Evolutionary conservation across 1,140 invertebrate species (phyloP).

Genomic region (Drosophila ananassae): DNA sequence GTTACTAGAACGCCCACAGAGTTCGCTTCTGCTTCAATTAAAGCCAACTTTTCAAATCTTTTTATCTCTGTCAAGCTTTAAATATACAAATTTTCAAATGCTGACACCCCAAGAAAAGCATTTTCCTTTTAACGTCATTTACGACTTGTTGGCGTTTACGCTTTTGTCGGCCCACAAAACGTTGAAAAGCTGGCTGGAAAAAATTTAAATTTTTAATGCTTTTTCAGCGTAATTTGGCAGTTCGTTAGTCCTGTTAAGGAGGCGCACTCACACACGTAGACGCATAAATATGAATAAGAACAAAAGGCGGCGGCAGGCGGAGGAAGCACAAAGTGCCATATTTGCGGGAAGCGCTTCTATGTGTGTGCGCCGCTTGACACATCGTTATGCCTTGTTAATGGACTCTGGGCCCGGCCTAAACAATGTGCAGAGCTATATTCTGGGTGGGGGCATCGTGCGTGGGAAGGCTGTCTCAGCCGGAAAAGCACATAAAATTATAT

Average conservation of each 20-base stretch:
- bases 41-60: neutral
- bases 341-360: conserved; percentile 49
- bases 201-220: conserved; percentile 82
- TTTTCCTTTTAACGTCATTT: conserved; percentile 59
- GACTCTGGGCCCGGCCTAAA: conserved; percentile 55
- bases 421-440: conserved; percentile 7
- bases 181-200: conserved; percentile 25
- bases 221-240: conserved; percentile 80
- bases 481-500: conserved; percentile 75
- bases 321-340: conserved; percentile 51
- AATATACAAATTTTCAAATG: neutral
- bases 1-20: conserved; percentile 10
- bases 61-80: neutral
- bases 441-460: conserved; percentile 2
- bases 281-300: conserved; percentile 75
- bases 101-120: conserved; percentile 17
- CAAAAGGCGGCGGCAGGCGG: conserved; percentile 18
- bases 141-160: conserved; percentile 66
- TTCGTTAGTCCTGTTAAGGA: conserved; percentile 77
- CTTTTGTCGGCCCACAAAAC: conserved; percentile 56
- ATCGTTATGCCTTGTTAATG: conserved; percentile 82
- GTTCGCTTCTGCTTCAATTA: neutral
- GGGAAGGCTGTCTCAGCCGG: conserved; percentile 30
- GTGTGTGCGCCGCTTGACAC: conserved; percentile 62
- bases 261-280: conserved; percentile 35